Base-by-base conservation (phyloP, 2,113 vertebrate species). In the Lepus americanus region DNA sequence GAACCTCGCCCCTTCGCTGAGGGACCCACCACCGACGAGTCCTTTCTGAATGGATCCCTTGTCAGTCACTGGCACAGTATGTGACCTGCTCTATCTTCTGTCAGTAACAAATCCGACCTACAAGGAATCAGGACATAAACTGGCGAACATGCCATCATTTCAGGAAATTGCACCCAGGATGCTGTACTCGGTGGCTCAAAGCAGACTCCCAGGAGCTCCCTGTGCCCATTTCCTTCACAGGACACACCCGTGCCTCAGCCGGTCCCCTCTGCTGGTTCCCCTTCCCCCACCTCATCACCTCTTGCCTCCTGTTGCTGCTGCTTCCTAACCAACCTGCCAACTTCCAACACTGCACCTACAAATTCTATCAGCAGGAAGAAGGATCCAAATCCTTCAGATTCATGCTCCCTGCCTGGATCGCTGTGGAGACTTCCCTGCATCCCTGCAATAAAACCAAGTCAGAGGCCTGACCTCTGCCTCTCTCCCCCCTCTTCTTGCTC, bases 211-310 rank as follows among this genome's bases (percentile, higher is more conserved):
- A 11, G 55, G 66, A 4, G 8, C 0, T 49, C 53, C 74, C 14
- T 16, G 3, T 12, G 29, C 36, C 33, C 6, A 4, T 1, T 12
- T 61, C 39, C 39, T 14, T 36, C 51, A 31, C 1, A 13, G 44
- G 27, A 55, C 10, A 0, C 33, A 9, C 17, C 7, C 0, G 27
- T 67, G 11, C 31, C 33, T 29, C 61, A 9, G 2, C 63, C 19
- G 2, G 31, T 23, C 22, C 7, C 6, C 1, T 20, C 70, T 4
- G 9, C 3, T 9, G 1, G 17, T n/a, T 73, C 39, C 29, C 69
- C 23, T 7, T 0, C 27, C 13, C 31, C 7, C 0, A 20, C 12
- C 25, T 2, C 4, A 7, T 36, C 73, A n/a, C 31, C 6, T 36
- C 31, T 84, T 44, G 11, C 49, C 27, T 44, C 49, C 19, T 22